These are phyloP conservation scores for human DNA, from an alignment of 2,113 vertebrate species.

Conservation along the genomic window GRCh38 chr14:75418501-75419000, in stretches of 20 bases:
- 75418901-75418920: not conserved
- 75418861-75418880: not conserved
- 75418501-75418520: no score
- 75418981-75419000: not conserved
- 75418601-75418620: not conserved
- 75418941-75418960: not conserved
- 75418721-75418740: no score
- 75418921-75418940: constrained; percentile 36
- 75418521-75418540: no score
- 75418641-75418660: not conserved
- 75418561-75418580: no score
- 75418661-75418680: not conserved
- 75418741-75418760: no score
- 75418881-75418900: not conserved
- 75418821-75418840: not conserved
- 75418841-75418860: not conserved
- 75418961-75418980: not conserved
- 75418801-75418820: not conserved
- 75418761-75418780: not conserved
- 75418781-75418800: not conserved
- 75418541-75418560: no score
- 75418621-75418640: not conserved
- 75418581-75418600: not conserved
- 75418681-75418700: not conserved
- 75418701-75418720: not conserved